These are phyloP conservation scores for Baronia brevicornis DNA, from an alignment of 2,888 invertebrate species.

Conservation along the genomic window DNA sequence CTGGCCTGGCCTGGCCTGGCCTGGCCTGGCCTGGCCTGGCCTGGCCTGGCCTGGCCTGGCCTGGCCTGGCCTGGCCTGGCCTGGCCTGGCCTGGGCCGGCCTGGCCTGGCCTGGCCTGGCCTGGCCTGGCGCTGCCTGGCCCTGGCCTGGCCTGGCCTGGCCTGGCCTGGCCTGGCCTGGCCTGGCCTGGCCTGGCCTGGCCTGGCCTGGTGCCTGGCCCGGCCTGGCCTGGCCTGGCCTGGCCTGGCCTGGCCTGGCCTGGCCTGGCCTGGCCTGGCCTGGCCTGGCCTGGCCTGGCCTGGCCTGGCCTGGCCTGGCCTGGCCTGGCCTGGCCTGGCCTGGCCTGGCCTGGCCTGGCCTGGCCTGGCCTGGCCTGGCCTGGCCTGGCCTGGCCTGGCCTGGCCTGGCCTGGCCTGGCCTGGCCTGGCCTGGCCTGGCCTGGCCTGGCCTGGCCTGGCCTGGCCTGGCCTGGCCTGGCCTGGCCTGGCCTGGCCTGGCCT, in stretches of 20 bases:
- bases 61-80: too few species aligned
- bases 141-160: slow-evolving; percentile 9
- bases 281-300: slow-evolving; percentile 11
- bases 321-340: slow-evolving; percentile 11
- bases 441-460: slow-evolving; percentile 13
- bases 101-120: too few species aligned
- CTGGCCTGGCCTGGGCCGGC: too few species aligned
- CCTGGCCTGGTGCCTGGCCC: background rate
- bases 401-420: slow-evolving; percentile 16
- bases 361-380: slow-evolving; percentile 12
- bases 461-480: slow-evolving; percentile 13
- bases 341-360: slow-evolving; percentile 12
- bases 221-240: slow-evolving; percentile 9
- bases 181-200: slow-evolving; percentile 7
- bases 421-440: slow-evolving; percentile 13
- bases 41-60: too few species aligned
- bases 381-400: slow-evolving; percentile 11
- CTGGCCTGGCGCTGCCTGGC: too few species aligned
- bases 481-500: slow-evolving; percentile 9
- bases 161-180: slow-evolving; percentile 1
- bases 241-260: slow-evolving; percentile 9
- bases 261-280: slow-evolving; percentile 10
- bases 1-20: too few species aligned
- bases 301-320: slow-evolving; percentile 11
- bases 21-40: background rate